Conservation (phyloP, 2,888 invertebrate genomes). For the Pyrrhosoma nymphula region DNA sequence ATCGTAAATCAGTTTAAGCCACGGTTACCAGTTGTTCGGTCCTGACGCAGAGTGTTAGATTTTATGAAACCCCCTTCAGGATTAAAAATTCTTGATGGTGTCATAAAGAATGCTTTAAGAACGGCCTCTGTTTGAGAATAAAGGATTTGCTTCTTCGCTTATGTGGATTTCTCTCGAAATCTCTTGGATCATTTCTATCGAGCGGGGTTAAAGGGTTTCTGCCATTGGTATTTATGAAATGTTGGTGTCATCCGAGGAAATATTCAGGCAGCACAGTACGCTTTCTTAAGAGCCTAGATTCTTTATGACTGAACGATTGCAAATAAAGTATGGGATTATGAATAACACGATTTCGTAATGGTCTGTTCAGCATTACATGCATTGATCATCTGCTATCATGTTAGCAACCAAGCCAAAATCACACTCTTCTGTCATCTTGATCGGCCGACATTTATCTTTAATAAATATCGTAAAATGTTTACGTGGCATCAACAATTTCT, state of each 20-base stretch:
- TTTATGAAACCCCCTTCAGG: background rate
- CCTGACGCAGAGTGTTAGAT: constrained; percentile 5
- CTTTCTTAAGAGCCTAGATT: background rate
- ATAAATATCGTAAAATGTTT: background rate
- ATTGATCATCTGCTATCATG: background rate
- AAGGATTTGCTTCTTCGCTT: background rate
- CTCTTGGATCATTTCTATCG: background rate
- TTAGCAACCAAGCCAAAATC: background rate
- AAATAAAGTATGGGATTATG: background rate
- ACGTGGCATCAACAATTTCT: background rate
- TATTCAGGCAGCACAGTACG: background rate
- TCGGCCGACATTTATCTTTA: background rate
- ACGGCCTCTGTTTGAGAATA: background rate
- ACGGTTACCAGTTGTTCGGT: background rate
- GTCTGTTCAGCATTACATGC: background rate
- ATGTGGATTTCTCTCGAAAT: background rate
- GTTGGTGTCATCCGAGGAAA: background rate
- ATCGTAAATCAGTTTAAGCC: background rate
- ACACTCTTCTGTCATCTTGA: background rate
- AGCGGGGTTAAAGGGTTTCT: background rate
- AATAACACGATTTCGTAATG: background rate
- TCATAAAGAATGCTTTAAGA: constrained; percentile 10
- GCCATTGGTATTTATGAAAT: constrained; percentile 1
- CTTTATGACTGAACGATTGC: background rate
- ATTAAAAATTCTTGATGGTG: background rate